Evolutionary conservation across 2,888 invertebrate genomes (phyloP).

Genomic region (Ephialtes manifestator): DNA sequence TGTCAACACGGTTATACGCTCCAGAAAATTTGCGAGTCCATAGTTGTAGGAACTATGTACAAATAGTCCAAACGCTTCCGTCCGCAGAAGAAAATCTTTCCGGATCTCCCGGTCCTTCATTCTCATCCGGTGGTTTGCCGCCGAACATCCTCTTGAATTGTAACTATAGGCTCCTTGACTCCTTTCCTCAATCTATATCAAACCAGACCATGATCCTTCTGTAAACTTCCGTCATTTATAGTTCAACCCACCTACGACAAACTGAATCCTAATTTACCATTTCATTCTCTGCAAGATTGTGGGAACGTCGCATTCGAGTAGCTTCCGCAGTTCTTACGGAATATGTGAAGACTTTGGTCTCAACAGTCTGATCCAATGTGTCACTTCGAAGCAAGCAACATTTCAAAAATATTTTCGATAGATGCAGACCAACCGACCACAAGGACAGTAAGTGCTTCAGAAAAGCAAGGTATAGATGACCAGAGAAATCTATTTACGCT

Average conservation of each 20-base stretch:
- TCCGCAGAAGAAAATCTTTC: slow-evolving; percentile 5
- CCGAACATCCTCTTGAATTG: slow-evolving; percentile 37
- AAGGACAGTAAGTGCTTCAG: slow-evolving; percentile 12
- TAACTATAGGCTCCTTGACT: slow-evolving; percentile 8
- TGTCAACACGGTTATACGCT: slow-evolving; percentile 4
- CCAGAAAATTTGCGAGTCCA: neutral
- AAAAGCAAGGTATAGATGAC: slow-evolving; percentile 21
- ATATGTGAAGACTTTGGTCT: slow-evolving; percentile 3
- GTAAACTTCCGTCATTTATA: slow-evolving; percentile 22
- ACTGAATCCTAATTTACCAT: neutral
- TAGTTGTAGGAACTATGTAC: neutral
- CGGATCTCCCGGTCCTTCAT: neutral
- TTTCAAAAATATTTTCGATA: neutral
- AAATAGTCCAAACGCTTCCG: slow-evolving; percentile 3
- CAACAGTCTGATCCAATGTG: slow-evolving; percentile 26
- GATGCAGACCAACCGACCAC: slow-evolving; percentile 7
- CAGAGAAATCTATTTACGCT: slow-evolving; percentile 35
- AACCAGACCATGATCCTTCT: slow-evolving; percentile 12
- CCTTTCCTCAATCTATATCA: neutral
- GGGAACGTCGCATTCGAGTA: slow-evolving; percentile 5
- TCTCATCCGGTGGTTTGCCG: slow-evolving; percentile 26
- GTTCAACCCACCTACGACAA: neutral
- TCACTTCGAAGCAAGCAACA: slow-evolving; percentile 12
- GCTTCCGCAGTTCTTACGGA: slow-evolving; percentile 25
- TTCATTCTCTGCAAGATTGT: slow-evolving; percentile 14